Conservation (phyloP, 53 echinoderm and acorn worm species). For the Paelopatides confundens region DNA sequence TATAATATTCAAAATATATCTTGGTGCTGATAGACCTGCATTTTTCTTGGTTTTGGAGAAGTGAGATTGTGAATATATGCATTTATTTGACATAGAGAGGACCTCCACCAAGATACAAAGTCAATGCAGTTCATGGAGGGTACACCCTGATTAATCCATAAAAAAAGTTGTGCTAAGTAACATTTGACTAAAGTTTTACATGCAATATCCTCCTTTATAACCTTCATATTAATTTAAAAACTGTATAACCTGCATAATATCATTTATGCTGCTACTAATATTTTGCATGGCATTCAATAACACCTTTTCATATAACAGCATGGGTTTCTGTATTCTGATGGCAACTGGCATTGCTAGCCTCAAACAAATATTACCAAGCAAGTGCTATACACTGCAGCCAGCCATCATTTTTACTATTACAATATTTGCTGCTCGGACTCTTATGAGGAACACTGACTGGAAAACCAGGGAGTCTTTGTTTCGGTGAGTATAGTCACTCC, state of each 20-base stretch:
- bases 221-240: no score
- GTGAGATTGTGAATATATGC: no score
- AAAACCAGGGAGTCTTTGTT: conserved; percentile 84
- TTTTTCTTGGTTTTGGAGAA: no score
- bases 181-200: no score
- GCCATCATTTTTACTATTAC: background rate
- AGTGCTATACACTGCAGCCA: background rate
- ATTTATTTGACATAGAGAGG: no score
- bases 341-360: conserved; percentile 40
- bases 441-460: conserved; percentile 85
- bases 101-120: no score
- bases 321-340: conserved; percentile 90
- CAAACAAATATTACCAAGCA: background rate
- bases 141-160: no score
- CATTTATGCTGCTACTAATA: background rate
- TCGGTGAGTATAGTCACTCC: conserved; percentile 74
- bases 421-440: conserved; percentile 60
- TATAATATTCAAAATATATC: no score
- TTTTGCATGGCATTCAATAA: background rate
- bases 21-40: no score
- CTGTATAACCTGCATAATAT: background rate
- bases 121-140: no score
- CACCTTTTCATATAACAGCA: conserved; percentile 46
- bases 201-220: no score
- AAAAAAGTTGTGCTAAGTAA: no score